Evolutionary conservation across 2,113 vertebrate genomes (phyloP), one percentile per base, ranked within the genome.

Genomic region (Lophius piscatorius): DNA sequence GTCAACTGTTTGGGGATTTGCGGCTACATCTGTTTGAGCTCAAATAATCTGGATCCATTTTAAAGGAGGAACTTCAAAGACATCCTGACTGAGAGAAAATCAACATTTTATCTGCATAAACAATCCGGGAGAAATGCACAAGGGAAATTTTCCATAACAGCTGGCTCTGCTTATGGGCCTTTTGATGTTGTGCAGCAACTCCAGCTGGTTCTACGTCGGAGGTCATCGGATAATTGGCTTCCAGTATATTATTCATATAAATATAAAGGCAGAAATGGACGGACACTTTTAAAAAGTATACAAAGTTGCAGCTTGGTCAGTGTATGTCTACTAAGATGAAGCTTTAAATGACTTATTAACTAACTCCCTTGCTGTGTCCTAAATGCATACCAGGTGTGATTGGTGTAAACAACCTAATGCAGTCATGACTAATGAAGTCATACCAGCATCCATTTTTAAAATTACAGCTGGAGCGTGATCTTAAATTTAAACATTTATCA

Each of bases 111-210:
- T 59, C n/a, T 35, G 2, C 12, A 34, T 61, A 55, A 82, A 67
- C 63, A 60, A n/a, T 55, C 21, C 22, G 2, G 45, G 54, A 36
- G 17, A 29, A 46, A 69, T 26, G 13, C 63, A 66, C 42, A 4
- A 24, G 47, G 51, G n/a, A 31, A 2, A n/a, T 2, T 21, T 18
- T 60, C 29, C 3, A 34, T 2, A 65, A 55, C 69, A 69, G 56
- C 66, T 55, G 58, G 21, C 18, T 72, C 40, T 55, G 38, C 41
- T 62, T 56, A 26, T 2, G 7, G 28, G 54, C 8, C 26, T 50
- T 59, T 81, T 81, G 74, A 81, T 78, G 78, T 62, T 18, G 58
- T 44, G 36, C 31, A 47, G 40, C 31, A 62, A 59, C 47, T 9
- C 31, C 55, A 66, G 56, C 51, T 63, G 63, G n/a, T n/a, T n/a